Percentiles rank a stretch among this genome's conserved stretches.
Evolutionary conservation across 2,888 invertebrate genomes (phyloP).

Genomic region (Andrena bucephala): DNA sequence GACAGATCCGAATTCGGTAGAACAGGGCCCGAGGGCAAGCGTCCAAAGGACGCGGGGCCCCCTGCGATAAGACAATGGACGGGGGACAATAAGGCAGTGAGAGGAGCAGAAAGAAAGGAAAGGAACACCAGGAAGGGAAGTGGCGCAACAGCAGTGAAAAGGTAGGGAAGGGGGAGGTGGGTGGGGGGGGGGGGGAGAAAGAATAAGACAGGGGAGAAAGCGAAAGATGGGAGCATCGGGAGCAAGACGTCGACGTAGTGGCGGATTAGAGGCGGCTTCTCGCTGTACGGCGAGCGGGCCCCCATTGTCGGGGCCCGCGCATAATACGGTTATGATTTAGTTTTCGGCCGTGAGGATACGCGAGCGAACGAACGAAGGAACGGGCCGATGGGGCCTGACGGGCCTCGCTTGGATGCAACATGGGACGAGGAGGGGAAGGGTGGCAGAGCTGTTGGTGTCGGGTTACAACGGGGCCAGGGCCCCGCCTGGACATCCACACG

Average conservation of each 20-base stretch:
- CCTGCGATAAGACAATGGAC: slow-evolving; percentile 27
- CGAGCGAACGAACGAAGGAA: slow-evolving; percentile 64
- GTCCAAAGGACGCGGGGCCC: not conserved
- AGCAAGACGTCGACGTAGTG: slow-evolving; percentile 70
- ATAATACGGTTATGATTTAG: slow-evolving; percentile 84
- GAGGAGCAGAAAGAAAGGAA: not conserved
- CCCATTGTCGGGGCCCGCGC: slow-evolving; percentile 76
- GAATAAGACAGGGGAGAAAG: slow-evolving; percentile 36
- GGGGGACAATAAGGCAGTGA: not conserved
- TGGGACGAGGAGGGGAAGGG: slow-evolving; percentile 66
- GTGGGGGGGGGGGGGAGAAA: slow-evolving; percentile 12
- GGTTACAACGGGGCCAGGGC: slow-evolving; percentile 76
- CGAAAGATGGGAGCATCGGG: slow-evolving; percentile 29
- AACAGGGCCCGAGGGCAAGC: not conserved
- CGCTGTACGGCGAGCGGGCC: slow-evolving; percentile 74
- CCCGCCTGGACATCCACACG: slow-evolving; percentile 75
- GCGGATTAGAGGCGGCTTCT: slow-evolving; percentile 83
- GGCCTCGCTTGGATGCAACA: slow-evolving; percentile 64
- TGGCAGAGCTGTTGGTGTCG: slow-evolving; percentile 78
- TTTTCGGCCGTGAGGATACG: slow-evolving; percentile 77
- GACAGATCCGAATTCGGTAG: too few relatives aligned
- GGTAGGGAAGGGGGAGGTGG: not conserved
- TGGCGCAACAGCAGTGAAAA: slow-evolving; percentile 10
- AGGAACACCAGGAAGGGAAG: slow-evolving; percentile 31
- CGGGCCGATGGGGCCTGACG: slow-evolving; percentile 65